These are phyloP conservation scores for Coleophora deauratella DNA, from an alignment of 2,888 invertebrate species.

Conservation along the genomic window DNA sequence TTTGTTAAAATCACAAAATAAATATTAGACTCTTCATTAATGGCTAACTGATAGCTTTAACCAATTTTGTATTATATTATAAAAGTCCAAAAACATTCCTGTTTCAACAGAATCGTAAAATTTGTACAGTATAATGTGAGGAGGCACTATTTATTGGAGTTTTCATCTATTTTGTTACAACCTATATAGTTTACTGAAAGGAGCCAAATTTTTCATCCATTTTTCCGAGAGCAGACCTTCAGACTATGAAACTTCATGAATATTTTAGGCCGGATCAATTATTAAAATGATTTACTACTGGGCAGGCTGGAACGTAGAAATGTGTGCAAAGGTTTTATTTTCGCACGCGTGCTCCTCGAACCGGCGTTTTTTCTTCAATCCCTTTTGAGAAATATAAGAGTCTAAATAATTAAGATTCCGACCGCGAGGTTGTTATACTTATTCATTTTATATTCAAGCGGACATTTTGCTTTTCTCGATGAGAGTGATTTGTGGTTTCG, in stretches of 20 bases:
- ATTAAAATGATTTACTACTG: constrained; percentile 71
- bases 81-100: too few relatives aligned
- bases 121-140: too few relatives aligned
- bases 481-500: constrained; percentile 7
- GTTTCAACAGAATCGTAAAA: too few relatives aligned
- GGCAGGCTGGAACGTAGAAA: constrained; percentile 35
- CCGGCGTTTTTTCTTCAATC: constrained; percentile 23
- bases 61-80: too few relatives aligned
- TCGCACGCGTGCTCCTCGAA: constrained; percentile 19
- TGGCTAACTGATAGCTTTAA: too few relatives aligned
- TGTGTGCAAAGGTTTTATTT: constrained; percentile 36
- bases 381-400: constrained; percentile 11
- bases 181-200: too few relatives aligned
- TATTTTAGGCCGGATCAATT: constrained; percentile 67
- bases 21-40: too few relatives aligned
- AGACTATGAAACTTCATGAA: constrained; percentile 55
- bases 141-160: too few relatives aligned
- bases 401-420: constrained; percentile 24
- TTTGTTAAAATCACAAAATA: too few relatives aligned
- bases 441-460: constrained; percentile 14
- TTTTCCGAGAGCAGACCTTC: constrained; percentile 49
- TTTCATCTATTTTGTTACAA: too few relatives aligned
- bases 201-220: constrained; percentile 57
- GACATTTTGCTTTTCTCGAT: constrained; percentile 10
- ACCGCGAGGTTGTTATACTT: constrained; percentile 18